Conservation (phyloP, 2,113 vertebrate genomes). For the Calcarius ornatus region DNA sequence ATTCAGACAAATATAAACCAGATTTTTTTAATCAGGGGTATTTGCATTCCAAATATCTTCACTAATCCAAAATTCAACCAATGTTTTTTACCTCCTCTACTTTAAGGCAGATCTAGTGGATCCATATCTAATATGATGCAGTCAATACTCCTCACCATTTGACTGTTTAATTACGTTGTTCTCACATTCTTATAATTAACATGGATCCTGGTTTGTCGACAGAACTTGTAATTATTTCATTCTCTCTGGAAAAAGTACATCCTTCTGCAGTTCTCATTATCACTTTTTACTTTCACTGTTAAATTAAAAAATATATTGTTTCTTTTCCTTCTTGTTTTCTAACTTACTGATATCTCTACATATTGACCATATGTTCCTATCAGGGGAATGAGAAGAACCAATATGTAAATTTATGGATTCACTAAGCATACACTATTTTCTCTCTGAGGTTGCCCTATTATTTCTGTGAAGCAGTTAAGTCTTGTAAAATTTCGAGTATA, state of each 20-base stretch:
- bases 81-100: background rate
- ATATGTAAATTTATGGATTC: background rate
- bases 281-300: background rate
- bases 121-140: background rate
- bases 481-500: background rate
- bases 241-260: background rate
- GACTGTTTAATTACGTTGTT: constrained; percentile 9
- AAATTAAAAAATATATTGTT: background rate
- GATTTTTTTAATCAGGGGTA: background rate
- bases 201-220: background rate
- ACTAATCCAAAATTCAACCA: constrained; percentile 11
- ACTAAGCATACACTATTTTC: background rate
- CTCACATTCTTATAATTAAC: constrained; percentile 31
- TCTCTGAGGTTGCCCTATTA: background rate
- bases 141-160: constrained; percentile 27
- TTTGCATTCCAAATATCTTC: background rate
- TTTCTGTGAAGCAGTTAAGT: background rate
- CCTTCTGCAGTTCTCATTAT: background rate
- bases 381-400: background rate
- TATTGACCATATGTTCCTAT: background rate
- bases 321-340: background rate
- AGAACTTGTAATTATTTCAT: background rate
- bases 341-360: background rate
- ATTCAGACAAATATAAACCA: background rate
- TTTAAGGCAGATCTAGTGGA: background rate